Base-by-base conservation (phyloP, 2,797 vertebrate genomes). In the Gorsachius magnificus region DNA sequence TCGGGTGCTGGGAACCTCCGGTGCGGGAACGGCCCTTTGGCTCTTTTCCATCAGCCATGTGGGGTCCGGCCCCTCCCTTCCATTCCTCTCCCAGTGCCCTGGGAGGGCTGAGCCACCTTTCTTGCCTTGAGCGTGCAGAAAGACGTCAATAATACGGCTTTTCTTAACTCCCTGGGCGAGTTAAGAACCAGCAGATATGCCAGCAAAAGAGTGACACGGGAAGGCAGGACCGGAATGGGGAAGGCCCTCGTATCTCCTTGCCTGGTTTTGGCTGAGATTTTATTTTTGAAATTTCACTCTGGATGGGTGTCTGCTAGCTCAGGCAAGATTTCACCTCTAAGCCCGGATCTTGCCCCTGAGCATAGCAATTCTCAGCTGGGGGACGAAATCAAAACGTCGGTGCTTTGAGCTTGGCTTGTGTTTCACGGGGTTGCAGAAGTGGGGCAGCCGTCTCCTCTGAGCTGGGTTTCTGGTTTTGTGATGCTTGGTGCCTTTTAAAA, bases 301-400 rank as follows among this genome's bases (percentile, higher is more conserved):
- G 78, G n/a, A 10, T 48, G 3, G 1, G 13, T 41, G 53, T 29
- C 33, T 68, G 53, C 5, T 8, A 36, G 29, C 33, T 74, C 45
- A 43, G 22, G 41, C n/a, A 53, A 36, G 24, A n/a, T 70, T 71
- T 68, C n/a, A 57, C 6, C 41, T 70, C 26, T 70, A 54, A 69
- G 45, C 46, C 33, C 45, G 41, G 26, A 38, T 57, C 64, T 50
- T 69, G 33, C 54, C 41, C 33, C 75, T 36, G 56, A 72, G 20
- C 0, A 1, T 2, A 13, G 13, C 38, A 35, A 24, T 68, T 36
- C 24, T 50, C n/a, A 48, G 4, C 13, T 16, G 11, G 25, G 21
- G 28, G 25, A 33, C 7, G 50, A 65, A 57, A 65, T 36, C 28
- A 83, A 65, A 84, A 36, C 0, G 1, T n/a, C 41, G 33, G 16